phyloP scores from a whole-genome alignment of 2,113 vertebrate genomes.

The Rattus norvegicus region GRCr8 NC_086039.1:117113001-117113500 shows the following conservation, averaged over 20 bases:
- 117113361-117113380: background rate
- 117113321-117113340: background rate
- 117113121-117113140: background rate
- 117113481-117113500: background rate
- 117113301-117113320: background rate
- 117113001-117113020: background rate
- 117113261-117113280: background rate
- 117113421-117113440: background rate
- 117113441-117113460: background rate
- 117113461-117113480: background rate
- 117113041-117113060: background rate
- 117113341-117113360: background rate
- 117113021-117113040: background rate
- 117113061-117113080: background rate
- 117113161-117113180: background rate
- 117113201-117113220: background rate
- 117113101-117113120: slow-evolving; percentile 28
- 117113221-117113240: slow-evolving; percentile 11
- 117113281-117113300: background rate
- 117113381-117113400: background rate
- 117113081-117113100: slow-evolving; percentile 15
- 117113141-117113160: slow-evolving; percentile 15
- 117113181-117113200: background rate
- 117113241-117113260: background rate
- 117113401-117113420: background rate